Evolutionary conservation across 2,888 invertebrate genomes (phyloP).

Genomic region (Dilophus febrilis): DNA sequence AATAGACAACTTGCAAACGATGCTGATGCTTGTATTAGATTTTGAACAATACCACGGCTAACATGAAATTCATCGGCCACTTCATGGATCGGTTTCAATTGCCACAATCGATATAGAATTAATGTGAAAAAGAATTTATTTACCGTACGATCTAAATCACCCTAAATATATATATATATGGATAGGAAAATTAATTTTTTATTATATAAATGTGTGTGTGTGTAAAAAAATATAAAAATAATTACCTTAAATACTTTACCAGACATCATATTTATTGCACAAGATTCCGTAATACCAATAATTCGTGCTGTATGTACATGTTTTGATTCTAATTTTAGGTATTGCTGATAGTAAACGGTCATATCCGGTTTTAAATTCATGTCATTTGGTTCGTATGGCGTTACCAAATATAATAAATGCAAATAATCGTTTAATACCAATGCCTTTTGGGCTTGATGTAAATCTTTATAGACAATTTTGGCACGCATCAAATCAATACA

Average conservation of each 20-base stretch:
- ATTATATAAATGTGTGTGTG: neutral
- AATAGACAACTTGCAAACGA: slow-evolving; percentile 60
- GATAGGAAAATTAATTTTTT: slow-evolving; percentile 3
- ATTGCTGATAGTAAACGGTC: slow-evolving; percentile 42
- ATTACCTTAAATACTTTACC: slow-evolving; percentile 44
- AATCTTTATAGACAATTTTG: slow-evolving; percentile 52
- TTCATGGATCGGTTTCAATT: slow-evolving; percentile 42
- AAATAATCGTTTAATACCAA: slow-evolving; percentile 65
- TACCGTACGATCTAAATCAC: slow-evolving; percentile 40
- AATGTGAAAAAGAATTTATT: slow-evolving; percentile 72
- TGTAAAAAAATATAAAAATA: slow-evolving; percentile 4
- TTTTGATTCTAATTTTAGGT: slow-evolving; percentile 40
- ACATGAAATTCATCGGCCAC: slow-evolving; percentile 56
- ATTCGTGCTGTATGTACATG: slow-evolving; percentile 53
- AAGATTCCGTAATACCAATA: slow-evolving; percentile 63
- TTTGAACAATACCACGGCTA: slow-evolving; percentile 66
- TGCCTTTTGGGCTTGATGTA: slow-evolving; percentile 51
- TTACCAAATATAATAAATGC: slow-evolving; percentile 76
- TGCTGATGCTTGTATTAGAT: slow-evolving; percentile 50
- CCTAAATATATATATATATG: slow-evolving; percentile 34
- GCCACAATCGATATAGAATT: slow-evolving; percentile 66
- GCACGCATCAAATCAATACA: slow-evolving; percentile 60
- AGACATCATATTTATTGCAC: slow-evolving; percentile 47
- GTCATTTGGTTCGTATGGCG: slow-evolving; percentile 52
- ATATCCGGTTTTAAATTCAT: slow-evolving; percentile 34